Base-by-base conservation (phyloP, 2,888 invertebrate genomes). In the Lepeophtheirus nordmannii region DNA sequence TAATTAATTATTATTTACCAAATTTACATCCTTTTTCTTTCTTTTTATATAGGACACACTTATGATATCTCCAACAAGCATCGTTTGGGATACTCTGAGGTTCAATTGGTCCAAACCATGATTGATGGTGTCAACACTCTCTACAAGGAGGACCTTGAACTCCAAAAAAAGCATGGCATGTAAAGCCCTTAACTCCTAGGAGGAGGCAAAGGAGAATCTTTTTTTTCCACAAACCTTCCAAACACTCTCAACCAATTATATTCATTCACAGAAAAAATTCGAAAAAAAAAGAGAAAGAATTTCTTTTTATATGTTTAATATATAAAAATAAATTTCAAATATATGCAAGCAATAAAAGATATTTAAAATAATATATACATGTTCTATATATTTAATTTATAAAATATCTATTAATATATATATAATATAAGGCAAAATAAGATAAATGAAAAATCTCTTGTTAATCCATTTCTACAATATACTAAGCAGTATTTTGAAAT, bases 61-160 rank as follows among this genome's bases (percentile, higher is more conserved):
- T 76, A 73, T 69, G 76, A 77, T 68, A 75, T 76, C 67, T 75
- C 75, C 58, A 77, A 76, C 72, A 76, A 76, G 69, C 68, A 76
- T 68, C 75, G 77, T 68, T 72, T 77, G 69, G 77, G 77, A 66
- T 71, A 76, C 65, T 76, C 77, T 67, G 77, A 77, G 71, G 74
- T 72, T 69, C 71, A 77, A 68, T 75, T 75, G 12, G 75, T 76
- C 20, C 73, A 73, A 68, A 73, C 75, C 68, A 77, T 77, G 76
- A 67, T 70, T 40, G 70, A 71, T 46, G 68, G 68, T 39, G 67
- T 67, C 14, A 67, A 67, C 41, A 60, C 66, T 14, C 66, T 66
- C 40, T 58, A 23, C 53, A 60, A 66, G 66, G 66, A 66, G 60
- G 66, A 66, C 39, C 17, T 59, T 39, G 66, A 66, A 30, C 60